phyloP scores from a whole-genome alignment of 2,888 invertebrate species.

The Drosophila macrospina region DNA sequence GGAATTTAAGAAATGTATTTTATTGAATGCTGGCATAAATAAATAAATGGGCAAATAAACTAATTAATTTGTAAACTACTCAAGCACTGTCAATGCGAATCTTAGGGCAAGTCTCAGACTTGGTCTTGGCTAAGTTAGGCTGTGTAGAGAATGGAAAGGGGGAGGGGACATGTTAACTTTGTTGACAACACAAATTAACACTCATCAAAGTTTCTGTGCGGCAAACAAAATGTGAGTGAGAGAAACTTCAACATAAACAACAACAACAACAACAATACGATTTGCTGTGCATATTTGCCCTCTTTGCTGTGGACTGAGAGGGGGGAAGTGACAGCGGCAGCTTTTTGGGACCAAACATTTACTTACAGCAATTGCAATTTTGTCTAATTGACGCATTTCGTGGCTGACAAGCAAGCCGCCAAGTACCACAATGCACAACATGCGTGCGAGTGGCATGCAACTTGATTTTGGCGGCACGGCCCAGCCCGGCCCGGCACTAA shows the following conservation, averaged over 20 bases:
- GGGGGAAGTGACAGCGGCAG: no score
- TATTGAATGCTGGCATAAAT: background rate
- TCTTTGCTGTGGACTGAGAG: no score
- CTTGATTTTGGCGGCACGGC: conserved; percentile 59
- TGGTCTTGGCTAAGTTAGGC: conserved; percentile 5
- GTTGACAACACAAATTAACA: conserved; percentile 78
- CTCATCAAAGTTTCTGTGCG: conserved; percentile 71
- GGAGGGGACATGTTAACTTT: conserved; percentile 61
- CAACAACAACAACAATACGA: conserved; percentile 53
- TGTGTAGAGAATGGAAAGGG: background rate
- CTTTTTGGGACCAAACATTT: conserved; percentile 34
- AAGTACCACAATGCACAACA: conserved; percentile 40
- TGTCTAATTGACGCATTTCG: conserved; percentile 82
- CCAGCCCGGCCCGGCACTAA: conserved; percentile 44
- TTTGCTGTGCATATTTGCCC: conserved; percentile 69
- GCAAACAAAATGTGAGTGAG: conserved; percentile 45
- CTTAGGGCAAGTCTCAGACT: conserved; percentile 1
- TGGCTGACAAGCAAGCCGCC: conserved; percentile 71
- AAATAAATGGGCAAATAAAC: conserved; percentile 3
- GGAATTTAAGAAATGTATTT: background rate
- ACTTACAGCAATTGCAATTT: conserved; percentile 73
- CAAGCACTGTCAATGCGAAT: background rate
- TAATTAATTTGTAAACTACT: conserved; percentile 8
- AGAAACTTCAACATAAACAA: conserved; percentile 58
- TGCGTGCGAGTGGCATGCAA: conserved; percentile 42